These are phyloP conservation scores for Ochotona curzoniae DNA, from an alignment of 2,113 vertebrate genomes.

Conservation along the genomic window DNA sequence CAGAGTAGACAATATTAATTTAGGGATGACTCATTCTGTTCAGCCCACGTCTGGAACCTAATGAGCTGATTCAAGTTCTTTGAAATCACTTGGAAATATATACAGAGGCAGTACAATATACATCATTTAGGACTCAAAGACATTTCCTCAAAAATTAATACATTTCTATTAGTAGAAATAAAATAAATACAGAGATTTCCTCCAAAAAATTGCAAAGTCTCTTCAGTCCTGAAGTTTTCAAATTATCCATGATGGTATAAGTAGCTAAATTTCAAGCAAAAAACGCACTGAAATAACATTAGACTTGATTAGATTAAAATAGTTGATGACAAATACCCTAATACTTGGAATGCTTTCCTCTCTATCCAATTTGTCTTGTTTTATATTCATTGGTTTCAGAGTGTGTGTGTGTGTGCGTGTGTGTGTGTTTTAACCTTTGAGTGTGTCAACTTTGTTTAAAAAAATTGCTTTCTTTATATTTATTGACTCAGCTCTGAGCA, in stretches of 20 bases:
- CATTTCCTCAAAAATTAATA: slow-evolving; percentile 72
- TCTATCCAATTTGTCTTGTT: not conserved
- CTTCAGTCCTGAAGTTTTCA: slow-evolving; percentile 8
- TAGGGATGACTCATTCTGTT: slow-evolving; percentile 87
- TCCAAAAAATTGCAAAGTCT: not conserved
- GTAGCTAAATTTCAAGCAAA: slow-evolving; percentile 4
- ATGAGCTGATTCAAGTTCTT: slow-evolving; percentile 88
- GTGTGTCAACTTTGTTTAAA: not conserved
- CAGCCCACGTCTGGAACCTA: slow-evolving; percentile 84
- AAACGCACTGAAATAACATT: no score
- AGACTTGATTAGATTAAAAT: no score
- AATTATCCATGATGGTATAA: not conserved
- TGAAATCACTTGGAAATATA: slow-evolving; percentile 83
- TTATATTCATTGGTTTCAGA: not conserved
- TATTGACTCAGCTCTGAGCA: not conserved
- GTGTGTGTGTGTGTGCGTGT: not conserved
- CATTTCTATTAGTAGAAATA: slow-evolving; percentile 70
- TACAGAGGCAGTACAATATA: slow-evolving; percentile 68
- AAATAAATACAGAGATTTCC: slow-evolving; percentile 43
- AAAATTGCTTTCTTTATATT: not conserved
- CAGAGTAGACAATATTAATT: slow-evolving; percentile 87
- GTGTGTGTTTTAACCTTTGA: not conserved
- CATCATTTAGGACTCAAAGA: slow-evolving; percentile 73
- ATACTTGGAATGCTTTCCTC: not conserved
- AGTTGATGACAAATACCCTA: not conserved